phyloP scores from a whole-genome alignment of 2,797 vertebrate genomes.

The Halcyon leucocephala region DNA sequence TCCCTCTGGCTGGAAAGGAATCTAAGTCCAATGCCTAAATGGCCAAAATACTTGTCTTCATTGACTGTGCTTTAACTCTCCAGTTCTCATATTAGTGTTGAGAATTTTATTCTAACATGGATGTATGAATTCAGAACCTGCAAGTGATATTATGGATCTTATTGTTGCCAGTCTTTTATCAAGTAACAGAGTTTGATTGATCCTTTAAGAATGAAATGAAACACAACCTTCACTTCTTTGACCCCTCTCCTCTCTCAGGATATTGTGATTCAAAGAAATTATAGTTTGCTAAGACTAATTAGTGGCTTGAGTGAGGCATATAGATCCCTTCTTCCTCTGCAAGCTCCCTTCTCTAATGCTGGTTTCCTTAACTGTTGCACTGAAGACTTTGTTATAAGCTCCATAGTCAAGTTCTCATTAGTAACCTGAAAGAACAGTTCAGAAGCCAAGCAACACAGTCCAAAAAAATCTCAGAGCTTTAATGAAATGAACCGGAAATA shows the following conservation, averaged over 20 bases:
- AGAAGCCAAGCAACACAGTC: not conserved
- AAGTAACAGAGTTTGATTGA: not conserved
- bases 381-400: not conserved
- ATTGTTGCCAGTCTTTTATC: not conserved
- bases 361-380: not conserved
- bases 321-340: not conserved
- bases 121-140: not conserved
- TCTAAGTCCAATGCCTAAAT: not conserved
- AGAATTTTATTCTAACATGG: not conserved
- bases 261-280: not conserved
- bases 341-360: not conserved
- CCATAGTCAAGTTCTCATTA: conserved; percentile 33
- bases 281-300: conserved; percentile 34
- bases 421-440: not conserved
- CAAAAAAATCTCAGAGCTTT: not conserved
- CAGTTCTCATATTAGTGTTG: not conserved
- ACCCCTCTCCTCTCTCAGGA: conserved; percentile 14
- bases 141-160: not conserved
- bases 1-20: not conserved
- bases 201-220: not conserved
- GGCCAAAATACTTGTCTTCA: not conserved
- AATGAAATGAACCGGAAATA: conserved; percentile 25
- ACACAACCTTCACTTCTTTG: not conserved
- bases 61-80: not conserved
- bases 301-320: not conserved